Percentiles rank a stretch among this genome's conserved stretches.
Evolutionary conservation across 2,113 vertebrate species (phyloP).

Genomic region (Cercocebus atys): DNA sequence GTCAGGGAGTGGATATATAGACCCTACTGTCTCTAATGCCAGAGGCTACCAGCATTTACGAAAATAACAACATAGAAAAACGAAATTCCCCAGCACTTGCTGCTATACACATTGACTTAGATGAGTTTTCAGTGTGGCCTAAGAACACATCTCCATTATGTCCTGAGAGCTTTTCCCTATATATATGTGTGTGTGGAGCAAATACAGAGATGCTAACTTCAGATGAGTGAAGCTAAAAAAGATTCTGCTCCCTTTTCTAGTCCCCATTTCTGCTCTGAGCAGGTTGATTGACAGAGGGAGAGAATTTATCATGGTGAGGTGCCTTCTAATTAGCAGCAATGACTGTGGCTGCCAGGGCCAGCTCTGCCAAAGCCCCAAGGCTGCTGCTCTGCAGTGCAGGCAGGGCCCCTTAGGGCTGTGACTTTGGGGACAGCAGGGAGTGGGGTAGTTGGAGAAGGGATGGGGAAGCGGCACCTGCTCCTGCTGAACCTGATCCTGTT

Average conservation of each 20-base stretch:
- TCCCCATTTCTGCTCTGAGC: neutral
- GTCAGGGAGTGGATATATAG: neutral
- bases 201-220: neutral
- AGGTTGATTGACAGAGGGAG: constrained; percentile 2
- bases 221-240: neutral
- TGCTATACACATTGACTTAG: neutral
- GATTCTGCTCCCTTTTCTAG: neutral
- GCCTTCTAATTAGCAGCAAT: constrained; percentile 9
- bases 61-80: neutral
- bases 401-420: neutral
- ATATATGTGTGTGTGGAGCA: neutral
- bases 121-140: neutral
- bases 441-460: too few relatives aligned
- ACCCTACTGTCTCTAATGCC: neutral
- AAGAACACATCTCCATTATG: neutral
- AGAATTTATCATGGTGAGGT: neutral
- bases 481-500: neutral
- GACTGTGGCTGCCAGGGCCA: neutral
- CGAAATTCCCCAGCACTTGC: neutral
- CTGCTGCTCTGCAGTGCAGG: neutral
- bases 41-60: neutral
- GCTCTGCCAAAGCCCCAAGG: neutral
- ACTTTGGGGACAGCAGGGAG: neutral
- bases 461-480: neutral
- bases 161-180: neutral